Percentiles rank a stretch among this genome's conserved stretches.
These are phyloP conservation scores for Lathamus discolor DNA, from an alignment of 2,113 vertebrate species.

Conservation along the genomic window DNA sequence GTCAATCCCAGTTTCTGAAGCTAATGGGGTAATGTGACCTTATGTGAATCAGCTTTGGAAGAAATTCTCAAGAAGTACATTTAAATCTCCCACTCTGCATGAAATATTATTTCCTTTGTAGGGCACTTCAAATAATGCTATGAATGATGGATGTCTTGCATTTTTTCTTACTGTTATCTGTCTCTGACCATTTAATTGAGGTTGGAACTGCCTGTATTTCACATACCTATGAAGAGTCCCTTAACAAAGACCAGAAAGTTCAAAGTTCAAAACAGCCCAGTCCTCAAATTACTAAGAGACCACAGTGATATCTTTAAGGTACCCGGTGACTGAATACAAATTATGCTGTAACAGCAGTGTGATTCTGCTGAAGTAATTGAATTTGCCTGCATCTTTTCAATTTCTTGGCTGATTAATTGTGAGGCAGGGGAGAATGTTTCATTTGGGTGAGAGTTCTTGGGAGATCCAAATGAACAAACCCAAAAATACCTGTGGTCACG, in stretches of 20 bases:
- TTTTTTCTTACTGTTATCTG: not conserved
- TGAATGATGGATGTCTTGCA: not conserved
- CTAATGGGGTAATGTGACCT: not conserved
- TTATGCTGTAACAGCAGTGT: not conserved
- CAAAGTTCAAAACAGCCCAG: not conserved
- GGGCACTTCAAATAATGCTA: not conserved
- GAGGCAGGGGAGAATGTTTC: not conserved
- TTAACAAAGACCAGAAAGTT: not conserved
- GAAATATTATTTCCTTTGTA: not conserved
- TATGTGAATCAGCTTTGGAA: not conserved
- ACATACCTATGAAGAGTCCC: not conserved
- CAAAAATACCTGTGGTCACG: not conserved
- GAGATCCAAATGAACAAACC: not conserved
- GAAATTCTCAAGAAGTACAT: not conserved
- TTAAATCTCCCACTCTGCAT: not conserved
- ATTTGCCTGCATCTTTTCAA: not conserved
- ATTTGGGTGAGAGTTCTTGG: not conserved
- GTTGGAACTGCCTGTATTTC: not conserved
- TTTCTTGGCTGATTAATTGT: not conserved
- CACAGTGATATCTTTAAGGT: not conserved
- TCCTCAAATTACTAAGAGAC: not conserved
- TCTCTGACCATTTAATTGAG: not conserved
- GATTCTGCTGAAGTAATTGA: not conserved
- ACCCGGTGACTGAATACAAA: not conserved
- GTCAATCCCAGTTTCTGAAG: not conserved